phyloP scores from a whole-genome alignment of 2,888 invertebrate species.

The Noctua comes region DNA sequence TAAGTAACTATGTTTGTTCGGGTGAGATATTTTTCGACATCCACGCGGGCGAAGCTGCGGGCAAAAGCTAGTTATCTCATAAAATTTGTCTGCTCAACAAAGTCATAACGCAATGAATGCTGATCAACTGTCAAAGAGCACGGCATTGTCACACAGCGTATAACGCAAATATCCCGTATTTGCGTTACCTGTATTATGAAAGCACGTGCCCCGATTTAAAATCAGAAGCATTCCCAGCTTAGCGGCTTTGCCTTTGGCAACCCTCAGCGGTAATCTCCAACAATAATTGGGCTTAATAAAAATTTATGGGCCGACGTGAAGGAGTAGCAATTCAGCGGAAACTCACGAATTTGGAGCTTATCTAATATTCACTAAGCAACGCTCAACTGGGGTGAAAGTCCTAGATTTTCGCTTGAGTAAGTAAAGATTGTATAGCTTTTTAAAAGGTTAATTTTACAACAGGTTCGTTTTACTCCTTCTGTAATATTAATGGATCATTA shows the following conservation, averaged over 20 bases:
- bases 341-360: conserved; percentile 49
- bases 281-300: conserved; percentile 63
- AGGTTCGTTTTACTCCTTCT: neutral
- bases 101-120: neutral
- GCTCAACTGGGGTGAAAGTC: conserved; percentile 6
- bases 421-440: conserved; percentile 1
- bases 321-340: conserved; percentile 52
- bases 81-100: too few relatives aligned
- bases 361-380: conserved; percentile 51
- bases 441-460: neutral
- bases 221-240: neutral
- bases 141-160: neutral
- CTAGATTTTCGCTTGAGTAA: conserved; percentile 10
- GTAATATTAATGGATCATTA: neutral
- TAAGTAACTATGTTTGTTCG: too few relatives aligned
- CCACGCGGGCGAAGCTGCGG: too few relatives aligned
- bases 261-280: conserved; percentile 36
- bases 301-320: conserved; percentile 55
- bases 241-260: neutral
- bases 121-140: neutral
- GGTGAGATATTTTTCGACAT: too few relatives aligned
- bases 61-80: too few relatives aligned
- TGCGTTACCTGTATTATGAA: neutral
- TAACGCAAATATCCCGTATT: neutral
- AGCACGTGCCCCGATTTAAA: neutral